Evolutionary conservation across 2,888 invertebrate species (phyloP).

Genomic region (Limenitis camilla): DNA sequence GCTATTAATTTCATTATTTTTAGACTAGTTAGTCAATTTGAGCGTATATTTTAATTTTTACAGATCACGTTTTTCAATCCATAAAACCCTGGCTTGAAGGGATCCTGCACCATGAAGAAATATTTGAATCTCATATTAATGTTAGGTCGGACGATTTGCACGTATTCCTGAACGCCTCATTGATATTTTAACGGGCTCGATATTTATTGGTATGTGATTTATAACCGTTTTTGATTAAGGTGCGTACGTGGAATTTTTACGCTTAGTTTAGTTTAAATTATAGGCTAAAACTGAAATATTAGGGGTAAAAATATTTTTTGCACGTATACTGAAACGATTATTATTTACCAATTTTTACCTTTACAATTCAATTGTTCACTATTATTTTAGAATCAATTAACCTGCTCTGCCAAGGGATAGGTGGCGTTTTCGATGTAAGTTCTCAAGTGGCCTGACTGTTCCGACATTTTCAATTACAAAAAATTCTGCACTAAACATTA

Average conservation of each 20-base stretch:
- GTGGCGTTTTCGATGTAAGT: not conserved
- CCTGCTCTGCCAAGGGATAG: no score
- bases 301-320: not conserved
- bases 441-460: no score
- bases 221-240: slow-evolving; percentile 27
- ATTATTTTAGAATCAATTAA: no score
- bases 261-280: slow-evolving; percentile 7
- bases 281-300: not conserved
- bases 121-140: slow-evolving; percentile 30
- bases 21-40: no score
- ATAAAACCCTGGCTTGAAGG: not conserved
- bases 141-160: slow-evolving; percentile 49
- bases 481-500: no score
- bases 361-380: no score
- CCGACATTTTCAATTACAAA: no score
- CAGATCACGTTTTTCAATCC: not conserved
- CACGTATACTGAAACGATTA: no score
- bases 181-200: slow-evolving; percentile 12
- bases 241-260: slow-evolving; percentile 6
- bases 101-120: slow-evolving; percentile 3
- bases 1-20: no score
- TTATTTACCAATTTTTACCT: no score
- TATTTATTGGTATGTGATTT: slow-evolving; percentile 32
- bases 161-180: slow-evolving; percentile 41
- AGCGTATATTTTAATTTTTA: no score